Conservation (phyloP, 2,113 vertebrate species). For the Canis aureus region DNA sequence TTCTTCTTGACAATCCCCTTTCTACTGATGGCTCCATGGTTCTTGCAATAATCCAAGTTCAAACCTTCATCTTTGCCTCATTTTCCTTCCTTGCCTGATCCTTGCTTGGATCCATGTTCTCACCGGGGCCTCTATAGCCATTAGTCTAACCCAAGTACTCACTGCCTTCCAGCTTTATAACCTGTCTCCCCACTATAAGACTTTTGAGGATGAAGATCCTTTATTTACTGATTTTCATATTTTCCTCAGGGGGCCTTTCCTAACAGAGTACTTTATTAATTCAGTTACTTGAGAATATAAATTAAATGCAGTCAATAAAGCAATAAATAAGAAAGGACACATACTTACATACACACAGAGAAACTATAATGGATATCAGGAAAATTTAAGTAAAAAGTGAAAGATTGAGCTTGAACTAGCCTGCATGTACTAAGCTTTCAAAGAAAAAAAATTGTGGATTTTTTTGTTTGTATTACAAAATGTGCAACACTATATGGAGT, state of each 20-base stretch:
- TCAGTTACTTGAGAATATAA: background rate
- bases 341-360: background rate
- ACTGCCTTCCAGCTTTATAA: background rate
- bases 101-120: background rate
- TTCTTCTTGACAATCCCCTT: background rate
- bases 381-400: conserved; percentile 19
- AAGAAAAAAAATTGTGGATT: conserved; percentile 60
- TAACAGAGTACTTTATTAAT: background rate
- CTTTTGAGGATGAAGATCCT: background rate
- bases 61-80: background rate
- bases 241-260: background rate
- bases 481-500: conserved; percentile 12
- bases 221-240: background rate
- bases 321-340: background rate
- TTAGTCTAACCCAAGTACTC: background rate
- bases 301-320: background rate
- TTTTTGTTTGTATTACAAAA: conserved; percentile 65
- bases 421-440: conserved; percentile 31
- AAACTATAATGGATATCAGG: background rate
- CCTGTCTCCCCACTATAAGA: background rate
- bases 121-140: background rate
- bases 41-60: background rate
- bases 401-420: conserved; percentile 20
- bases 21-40: background rate
- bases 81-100: background rate